Conservation (phyloP, 35 echinoderm and acorn worm genomes). For the Ptychodera flava region DNA sequence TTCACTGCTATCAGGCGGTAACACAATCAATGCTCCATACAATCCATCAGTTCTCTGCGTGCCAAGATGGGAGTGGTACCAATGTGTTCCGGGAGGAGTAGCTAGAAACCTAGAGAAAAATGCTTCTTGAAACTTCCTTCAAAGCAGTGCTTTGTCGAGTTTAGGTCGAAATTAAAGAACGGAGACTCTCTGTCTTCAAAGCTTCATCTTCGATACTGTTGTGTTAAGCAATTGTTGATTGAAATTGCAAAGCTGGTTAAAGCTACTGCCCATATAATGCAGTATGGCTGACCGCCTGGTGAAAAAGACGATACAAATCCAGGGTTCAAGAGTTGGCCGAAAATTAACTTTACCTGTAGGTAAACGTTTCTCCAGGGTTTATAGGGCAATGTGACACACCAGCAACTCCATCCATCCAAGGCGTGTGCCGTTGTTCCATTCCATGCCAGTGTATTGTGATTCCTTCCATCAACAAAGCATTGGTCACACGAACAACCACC, state of each 20-base stretch:
- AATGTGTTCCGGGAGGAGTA: slow-evolving; percentile 6
- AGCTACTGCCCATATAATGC: too few relatives aligned
- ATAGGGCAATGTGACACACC: slow-evolving; percentile 72
- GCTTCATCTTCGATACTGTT: too few relatives aligned
- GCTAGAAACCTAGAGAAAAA: slow-evolving; percentile 23
- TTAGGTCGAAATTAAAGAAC: too few relatives aligned
- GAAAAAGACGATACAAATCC: too few relatives aligned
- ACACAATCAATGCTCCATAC: slow-evolving; percentile 25
- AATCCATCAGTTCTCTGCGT: slow-evolving; percentile 32
- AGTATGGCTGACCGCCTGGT: too few relatives aligned
- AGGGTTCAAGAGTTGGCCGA: too few relatives aligned
- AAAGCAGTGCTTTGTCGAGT: too few relatives aligned
- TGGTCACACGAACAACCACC: slow-evolving; percentile 43
- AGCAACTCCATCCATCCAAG: slow-evolving; percentile 68
- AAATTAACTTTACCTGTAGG: slow-evolving; percentile 25
- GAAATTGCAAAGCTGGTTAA: too few relatives aligned
- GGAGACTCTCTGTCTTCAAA: too few relatives aligned
- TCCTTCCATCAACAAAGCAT: slow-evolving; percentile 58
- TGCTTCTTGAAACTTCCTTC: too few relatives aligned
- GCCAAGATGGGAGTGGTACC: slow-evolving; percentile 39
- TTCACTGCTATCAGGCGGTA: too few relatives aligned
- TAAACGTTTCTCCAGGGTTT: background rate
- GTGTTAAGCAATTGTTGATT: too few relatives aligned
- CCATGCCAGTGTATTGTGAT: slow-evolving; percentile 74
- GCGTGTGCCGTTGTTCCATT: slow-evolving; percentile 32